phyloP scores from a whole-genome alignment of 1,140 invertebrate genomes.

The Zaprionus ghesquierei region DNA sequence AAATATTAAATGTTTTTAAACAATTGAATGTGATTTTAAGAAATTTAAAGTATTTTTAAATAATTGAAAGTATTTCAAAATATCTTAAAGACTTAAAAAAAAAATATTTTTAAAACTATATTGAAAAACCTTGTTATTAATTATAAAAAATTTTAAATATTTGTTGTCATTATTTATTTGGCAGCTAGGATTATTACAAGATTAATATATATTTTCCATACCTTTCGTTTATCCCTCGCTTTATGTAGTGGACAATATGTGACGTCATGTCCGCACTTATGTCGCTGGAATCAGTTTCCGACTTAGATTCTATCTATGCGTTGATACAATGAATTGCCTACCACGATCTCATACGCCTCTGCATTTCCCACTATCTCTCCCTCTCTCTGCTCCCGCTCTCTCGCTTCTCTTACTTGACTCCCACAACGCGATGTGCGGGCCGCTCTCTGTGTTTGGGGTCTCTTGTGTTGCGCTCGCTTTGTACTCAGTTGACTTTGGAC shows the following conservation, averaged over 20 bases:
- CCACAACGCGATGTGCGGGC: background rate
- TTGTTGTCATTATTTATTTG: too few relatives aligned
- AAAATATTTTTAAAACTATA: too few relatives aligned
- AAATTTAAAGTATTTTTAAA: too few relatives aligned
- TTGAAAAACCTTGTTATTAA: too few relatives aligned
- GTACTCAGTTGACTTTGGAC: conserved; percentile 61
- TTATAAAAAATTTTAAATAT: too few relatives aligned
- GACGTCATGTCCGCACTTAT: conserved; percentile 27
- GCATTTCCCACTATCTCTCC: too few relatives aligned
- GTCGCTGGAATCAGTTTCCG: conserved; percentile 18
- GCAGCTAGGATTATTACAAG: too few relatives aligned
- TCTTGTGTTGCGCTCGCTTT: conserved; percentile 66
- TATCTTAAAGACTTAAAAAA: too few relatives aligned
- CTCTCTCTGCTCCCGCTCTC: background rate
- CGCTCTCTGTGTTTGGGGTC: conserved; percentile 39
- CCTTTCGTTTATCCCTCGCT: background rate
- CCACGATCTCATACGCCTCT: background rate
- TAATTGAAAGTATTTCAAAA: too few relatives aligned
- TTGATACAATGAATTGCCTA: conserved; percentile 35
- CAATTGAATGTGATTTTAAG: too few relatives aligned
- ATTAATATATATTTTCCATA: background rate
- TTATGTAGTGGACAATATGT: background rate
- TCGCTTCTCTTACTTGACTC: background rate
- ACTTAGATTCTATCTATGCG: conserved; percentile 20
- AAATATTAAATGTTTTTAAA: too few relatives aligned